These are phyloP conservation scores for Nematopogon swammerdamellus DNA, from an alignment of 2,888 invertebrate species.

Conservation along the genomic window DNA sequence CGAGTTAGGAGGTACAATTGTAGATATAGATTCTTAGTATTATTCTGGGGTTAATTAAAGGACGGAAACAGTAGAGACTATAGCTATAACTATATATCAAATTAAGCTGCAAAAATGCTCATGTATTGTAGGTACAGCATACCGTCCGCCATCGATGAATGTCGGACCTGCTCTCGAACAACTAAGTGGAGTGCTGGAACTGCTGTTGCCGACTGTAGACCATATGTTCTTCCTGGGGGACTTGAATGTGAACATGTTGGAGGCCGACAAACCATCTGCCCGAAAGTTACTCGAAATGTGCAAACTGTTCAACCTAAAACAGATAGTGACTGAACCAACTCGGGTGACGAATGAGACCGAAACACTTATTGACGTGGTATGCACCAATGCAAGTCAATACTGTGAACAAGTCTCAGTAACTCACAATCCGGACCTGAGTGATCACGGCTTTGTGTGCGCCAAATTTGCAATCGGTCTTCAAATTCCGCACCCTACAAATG, in stretches of 20 bases:
- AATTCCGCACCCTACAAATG: no score
- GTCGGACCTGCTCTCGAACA: background rate
- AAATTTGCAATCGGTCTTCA: no score
- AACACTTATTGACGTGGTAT: background rate
- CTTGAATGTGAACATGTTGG: background rate
- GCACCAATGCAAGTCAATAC: background rate
- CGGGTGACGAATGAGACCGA: background rate
- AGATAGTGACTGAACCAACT: background rate
- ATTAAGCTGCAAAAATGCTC: background rate
- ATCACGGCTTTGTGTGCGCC: no score
- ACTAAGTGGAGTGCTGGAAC: background rate
- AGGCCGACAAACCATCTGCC: background rate
- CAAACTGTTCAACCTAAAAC: background rate
- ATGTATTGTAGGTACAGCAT: background rate
- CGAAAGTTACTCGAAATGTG: background rate
- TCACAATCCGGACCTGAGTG: no score
- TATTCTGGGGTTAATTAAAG: no score
- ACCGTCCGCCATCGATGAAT: background rate
- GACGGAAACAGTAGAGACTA: no score
- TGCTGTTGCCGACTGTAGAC: background rate
- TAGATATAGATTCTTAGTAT: no score
- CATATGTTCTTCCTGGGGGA: background rate
- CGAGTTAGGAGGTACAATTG: no score
- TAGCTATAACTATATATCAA: no score
- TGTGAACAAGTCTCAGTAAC: no score